These are phyloP conservation scores for Dasypus novemcinctus DNA, from an alignment of 2,113 vertebrate species.

Conservation along the genomic window DNA sequence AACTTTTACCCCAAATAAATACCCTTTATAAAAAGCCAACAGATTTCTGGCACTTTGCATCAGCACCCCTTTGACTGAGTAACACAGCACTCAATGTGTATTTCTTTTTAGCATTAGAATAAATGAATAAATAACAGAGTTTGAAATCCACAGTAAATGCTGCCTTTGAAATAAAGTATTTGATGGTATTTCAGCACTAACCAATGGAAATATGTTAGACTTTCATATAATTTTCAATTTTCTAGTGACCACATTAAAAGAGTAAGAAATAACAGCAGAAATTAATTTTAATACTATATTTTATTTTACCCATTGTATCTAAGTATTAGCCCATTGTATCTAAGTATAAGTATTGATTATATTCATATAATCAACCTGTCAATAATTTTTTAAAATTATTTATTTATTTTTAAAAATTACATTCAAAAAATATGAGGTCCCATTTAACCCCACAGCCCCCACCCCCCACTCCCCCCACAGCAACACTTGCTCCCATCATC, in stretches of 20 bases:
- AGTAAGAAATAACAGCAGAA: not conserved
- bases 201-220: not conserved
- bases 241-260: not conserved
- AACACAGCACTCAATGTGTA: not conserved
- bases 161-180: not conserved
- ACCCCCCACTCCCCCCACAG: no score
- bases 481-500: no score
- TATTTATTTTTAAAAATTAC: no score
- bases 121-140: not conserved
- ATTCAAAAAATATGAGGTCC: no score
- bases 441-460: no score
- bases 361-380: not conserved
- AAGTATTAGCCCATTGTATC: no score
- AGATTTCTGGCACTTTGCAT: no score
- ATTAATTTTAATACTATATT: not conserved
- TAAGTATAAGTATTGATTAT: no score
- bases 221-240: not conserved
- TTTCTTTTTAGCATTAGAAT: not conserved
- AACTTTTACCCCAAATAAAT: no score
- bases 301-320: not conserved
- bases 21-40: no score
- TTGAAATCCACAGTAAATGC: not conserved
- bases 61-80: no score
- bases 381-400: no score
- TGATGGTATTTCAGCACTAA: not conserved